Evolutionary conservation across 2,888 invertebrate genomes (phyloP), one percentile per base, ranked within the genome.

Genomic region (Lithophane leautieri): DNA sequence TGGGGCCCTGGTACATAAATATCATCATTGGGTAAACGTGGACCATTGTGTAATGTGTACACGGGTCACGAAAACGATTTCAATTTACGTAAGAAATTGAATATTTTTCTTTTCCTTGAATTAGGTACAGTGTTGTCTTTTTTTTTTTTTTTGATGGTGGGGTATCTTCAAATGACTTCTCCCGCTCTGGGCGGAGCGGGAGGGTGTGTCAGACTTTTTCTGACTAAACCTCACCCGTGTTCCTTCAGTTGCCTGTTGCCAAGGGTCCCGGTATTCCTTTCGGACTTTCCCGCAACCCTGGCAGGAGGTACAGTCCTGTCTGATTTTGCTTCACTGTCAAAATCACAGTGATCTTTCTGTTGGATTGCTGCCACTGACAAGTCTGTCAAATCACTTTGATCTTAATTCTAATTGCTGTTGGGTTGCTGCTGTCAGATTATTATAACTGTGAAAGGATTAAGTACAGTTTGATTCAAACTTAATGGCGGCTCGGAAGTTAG

Each of bases 1-100:
- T 62, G 61, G 9, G 40, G 19, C 56, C 50, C 76, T 60, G 58
- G 47, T 50, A 81, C n/a, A 54, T 54, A 47, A 54, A 80, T 34
- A 16, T 42, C 12, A 34, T 54, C 9, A 61, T 54, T 40, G 9
- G 9, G 12, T 28, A 25, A 61, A 54, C 12, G 47, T 50, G 25
- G 28, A 6, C 60, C 34, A 34, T 69, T 76, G n/a, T n/a, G n/a
- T n/a, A n/a, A n/a, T n/a, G n/a, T 44, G 25, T 69, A 61, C 47
- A 60, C 22, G 28, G 2, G 4, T 34, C 14, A 61, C 42, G 50
- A 16, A 61, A 69, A 44, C 44, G 2, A 56, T 74, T 75, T 69
- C 12, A n/a, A 54, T 65, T 74, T 61, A 25, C 42, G 11, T 50
- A 34, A 50, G 22, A 66, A 66, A 50, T 66, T 22, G 8, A 81